phyloP scores from a whole-genome alignment of 2,113 vertebrate genomes.

The Epinephelus moara region DNA sequence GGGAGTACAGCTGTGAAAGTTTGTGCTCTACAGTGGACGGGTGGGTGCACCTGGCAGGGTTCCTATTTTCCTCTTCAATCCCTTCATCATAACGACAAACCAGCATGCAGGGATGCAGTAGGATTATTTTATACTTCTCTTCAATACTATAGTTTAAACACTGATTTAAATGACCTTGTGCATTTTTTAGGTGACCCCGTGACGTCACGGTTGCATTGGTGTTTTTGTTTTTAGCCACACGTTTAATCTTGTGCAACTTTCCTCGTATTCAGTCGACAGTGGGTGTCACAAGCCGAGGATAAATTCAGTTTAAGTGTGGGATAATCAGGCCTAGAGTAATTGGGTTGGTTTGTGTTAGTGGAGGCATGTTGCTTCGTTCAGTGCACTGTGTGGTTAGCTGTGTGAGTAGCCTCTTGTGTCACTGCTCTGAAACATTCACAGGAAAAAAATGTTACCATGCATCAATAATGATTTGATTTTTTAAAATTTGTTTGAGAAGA shows the following conservation, averaged over 20 bases:
- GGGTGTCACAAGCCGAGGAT: slow-evolving; percentile 41
- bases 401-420: slow-evolving; percentile 17
- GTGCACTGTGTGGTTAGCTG: neutral
- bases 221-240: slow-evolving; percentile 7
- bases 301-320: slow-evolving; percentile 46
- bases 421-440: slow-evolving; percentile 23
- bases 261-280: neutral
- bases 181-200: neutral
- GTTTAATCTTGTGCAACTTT: slow-evolving; percentile 17
- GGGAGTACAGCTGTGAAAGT: slow-evolving; percentile 44
- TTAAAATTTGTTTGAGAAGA: neutral
- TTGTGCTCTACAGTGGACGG: slow-evolving; percentile 7
- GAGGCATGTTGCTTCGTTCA: neutral
- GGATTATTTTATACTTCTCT: neutral
- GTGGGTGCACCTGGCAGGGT: slow-evolving; percentile 27
- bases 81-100: slow-evolving; percentile 10
- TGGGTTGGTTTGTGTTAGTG: slow-evolving; percentile 32
- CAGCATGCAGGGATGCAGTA: neutral
- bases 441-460: neutral
- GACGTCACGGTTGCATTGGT: neutral
- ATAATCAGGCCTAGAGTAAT: slow-evolving; percentile 56
- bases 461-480: neutral
- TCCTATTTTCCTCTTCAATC: slow-evolving; percentile 11
- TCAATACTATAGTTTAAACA: neutral
- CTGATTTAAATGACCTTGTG: neutral